Evolutionary conservation across 2,888 invertebrate genomes (phyloP).

Genomic region (Diaphora mendica): DNA sequence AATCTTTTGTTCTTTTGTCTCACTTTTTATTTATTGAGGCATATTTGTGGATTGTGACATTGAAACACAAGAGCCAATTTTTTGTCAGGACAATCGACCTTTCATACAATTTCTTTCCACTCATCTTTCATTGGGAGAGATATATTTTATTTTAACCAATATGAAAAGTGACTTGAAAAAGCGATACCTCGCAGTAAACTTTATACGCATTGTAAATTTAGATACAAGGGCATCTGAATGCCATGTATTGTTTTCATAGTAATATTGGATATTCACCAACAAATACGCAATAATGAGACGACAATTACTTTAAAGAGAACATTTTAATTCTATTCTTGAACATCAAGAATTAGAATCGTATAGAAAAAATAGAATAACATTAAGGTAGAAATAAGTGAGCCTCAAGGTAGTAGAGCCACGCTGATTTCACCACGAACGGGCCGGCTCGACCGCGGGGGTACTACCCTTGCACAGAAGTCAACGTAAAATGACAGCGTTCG

Average conservation of each 20-base stretch:
- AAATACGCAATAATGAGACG: background rate
- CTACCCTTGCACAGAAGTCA: no score
- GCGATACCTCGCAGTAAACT: background rate
- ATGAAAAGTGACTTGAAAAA: background rate
- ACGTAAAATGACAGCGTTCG: no score
- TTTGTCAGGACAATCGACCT: slow-evolving; percentile 21
- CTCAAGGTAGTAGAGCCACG: no score
- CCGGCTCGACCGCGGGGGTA: no score
- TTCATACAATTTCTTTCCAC: background rate
- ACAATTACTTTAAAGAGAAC: background rate
- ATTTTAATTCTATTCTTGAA: background rate
- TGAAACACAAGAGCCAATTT: slow-evolving; percentile 17
- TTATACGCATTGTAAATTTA: background rate
- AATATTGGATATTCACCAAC: background rate
- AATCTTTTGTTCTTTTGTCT: slow-evolving; percentile 18
- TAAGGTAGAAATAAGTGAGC: slow-evolving; percentile 13
- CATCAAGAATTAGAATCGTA: background rate
- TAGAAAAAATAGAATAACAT: background rate
- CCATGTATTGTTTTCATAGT: background rate
- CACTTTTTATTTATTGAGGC: slow-evolving; percentile 18
- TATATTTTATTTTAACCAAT: background rate
- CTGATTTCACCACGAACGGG: no score
- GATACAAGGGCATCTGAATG: background rate
- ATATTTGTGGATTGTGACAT: slow-evolving; percentile 16
- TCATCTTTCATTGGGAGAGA: background rate